Conservation (phyloP, 2,888 invertebrate species). For the Bruchidius siliquastri region DNA sequence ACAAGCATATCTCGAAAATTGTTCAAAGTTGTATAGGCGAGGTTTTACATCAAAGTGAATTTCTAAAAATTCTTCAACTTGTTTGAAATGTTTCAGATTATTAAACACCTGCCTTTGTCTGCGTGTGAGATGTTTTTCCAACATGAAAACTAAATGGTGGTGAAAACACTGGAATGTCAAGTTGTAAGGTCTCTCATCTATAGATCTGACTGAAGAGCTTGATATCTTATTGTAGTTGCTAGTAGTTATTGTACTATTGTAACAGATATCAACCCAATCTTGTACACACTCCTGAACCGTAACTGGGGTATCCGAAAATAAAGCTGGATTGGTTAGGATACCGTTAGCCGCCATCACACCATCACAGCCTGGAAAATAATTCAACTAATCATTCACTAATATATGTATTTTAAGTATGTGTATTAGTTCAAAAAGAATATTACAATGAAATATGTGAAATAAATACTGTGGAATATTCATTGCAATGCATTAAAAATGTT, state of each 20-base stretch:
- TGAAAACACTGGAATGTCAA: constrained; percentile 83
- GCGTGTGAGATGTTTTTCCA: constrained; percentile 74
- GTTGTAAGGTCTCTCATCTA: constrained; percentile 53
- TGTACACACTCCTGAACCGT: constrained; percentile 76
- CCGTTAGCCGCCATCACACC: constrained; percentile 94
- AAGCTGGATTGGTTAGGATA: constrained; percentile 82
- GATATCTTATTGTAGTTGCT: constrained; percentile 20
- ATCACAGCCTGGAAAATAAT: constrained; percentile 52
- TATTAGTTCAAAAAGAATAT: too few species aligned
- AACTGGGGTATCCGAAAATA: constrained; percentile 68
- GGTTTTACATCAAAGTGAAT: constrained; percentile 54
- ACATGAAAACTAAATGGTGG: constrained; percentile 95
- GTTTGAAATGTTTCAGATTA: constrained; percentile 61
- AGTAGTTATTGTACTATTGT: constrained; percentile 46
- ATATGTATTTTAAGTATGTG: too few species aligned
- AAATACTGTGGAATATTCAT: too few species aligned
- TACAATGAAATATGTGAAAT: too few species aligned
- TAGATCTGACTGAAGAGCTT: constrained; percentile 16
- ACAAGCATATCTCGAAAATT: constrained; percentile 27
- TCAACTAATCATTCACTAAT: too few species aligned
- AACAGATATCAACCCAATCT: constrained; percentile 73
- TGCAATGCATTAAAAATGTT: too few species aligned
- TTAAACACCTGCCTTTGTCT: constrained; percentile 75
- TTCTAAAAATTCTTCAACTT: constrained; percentile 67
- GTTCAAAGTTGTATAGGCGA: constrained; percentile 31